Evolutionary conservation across 2,888 invertebrate genomes (phyloP), one percentile per base, ranked within the genome.

Genomic region (Congeria kusceri): DNA sequence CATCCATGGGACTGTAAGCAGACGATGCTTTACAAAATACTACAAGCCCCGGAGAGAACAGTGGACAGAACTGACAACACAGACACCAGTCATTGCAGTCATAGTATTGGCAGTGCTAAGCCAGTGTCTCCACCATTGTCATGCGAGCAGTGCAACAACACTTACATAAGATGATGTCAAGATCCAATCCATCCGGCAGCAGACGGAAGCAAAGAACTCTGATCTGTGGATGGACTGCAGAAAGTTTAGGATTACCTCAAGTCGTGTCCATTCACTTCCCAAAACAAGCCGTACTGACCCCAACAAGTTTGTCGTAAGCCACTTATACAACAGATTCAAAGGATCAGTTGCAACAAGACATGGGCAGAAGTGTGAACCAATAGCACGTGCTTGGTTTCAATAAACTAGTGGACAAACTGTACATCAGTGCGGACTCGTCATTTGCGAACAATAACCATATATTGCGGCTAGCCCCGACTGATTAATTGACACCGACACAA

Each of bases 341-440:
- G 13, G 23, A n/a, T 13, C 59, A 65, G 18, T 61, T 61, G 32
- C 32, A 7, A 32, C 32, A 2, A 53, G 62, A 1, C 66, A 74
- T 67, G 67, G 74, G 27, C 29, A 65, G 2, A 65, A 59, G 44
- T 39, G 13, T 65, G 76, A 76, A 49, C 53, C 76, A 2, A n/a
- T 53, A 0, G 76, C 76, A n/a, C 25, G 69, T 4, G 13, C 47
- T 20, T 68, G 68, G 68, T 68, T 58, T 47, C 59, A 76, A 58
- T 2, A 49, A 3, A n/a, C 20, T 4, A 62, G 47, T 58, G 65
- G 58, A 11, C 2, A 25, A 20, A 18, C 27, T 13, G 69, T 76
- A 0, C 3, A 7, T 3, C 20, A 56, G 20, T 49, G 32, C 20
- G 75, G 75, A 4, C 20, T 76, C 15, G 59, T 69, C 18, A 39